Conservation (phyloP, 2,888 invertebrate genomes). For the Latrodectus hesperus region DNA sequence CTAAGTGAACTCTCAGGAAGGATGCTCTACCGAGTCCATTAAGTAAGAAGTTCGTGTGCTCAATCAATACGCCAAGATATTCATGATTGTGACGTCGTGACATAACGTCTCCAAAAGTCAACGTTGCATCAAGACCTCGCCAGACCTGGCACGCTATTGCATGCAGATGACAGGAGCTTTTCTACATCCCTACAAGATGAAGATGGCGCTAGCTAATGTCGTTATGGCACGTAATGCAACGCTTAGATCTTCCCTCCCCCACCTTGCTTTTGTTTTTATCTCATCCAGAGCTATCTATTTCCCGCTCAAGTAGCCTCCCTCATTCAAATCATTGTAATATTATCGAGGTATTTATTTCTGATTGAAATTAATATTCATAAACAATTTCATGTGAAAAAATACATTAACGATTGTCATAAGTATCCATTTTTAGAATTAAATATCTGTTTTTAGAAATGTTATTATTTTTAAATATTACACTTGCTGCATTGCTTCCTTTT, state of each 20-base stretch:
- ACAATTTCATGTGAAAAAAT: no score
- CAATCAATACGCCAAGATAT: constrained; percentile 41
- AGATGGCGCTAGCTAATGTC: constrained; percentile 30
- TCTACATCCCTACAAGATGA: constrained; percentile 21
- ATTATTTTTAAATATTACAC: no score
- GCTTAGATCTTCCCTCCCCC: constrained; percentile 26
- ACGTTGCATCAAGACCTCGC: background rate
- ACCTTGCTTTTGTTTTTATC: background rate
- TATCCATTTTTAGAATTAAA: no score
- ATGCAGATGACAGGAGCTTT: constrained; percentile 32
- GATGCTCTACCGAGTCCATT: constrained; percentile 30
- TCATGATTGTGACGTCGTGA: constrained; percentile 45
- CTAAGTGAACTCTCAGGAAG: constrained; percentile 34
- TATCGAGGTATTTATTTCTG: no score
- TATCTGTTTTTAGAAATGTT: no score
- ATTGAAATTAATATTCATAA: no score
- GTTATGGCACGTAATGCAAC: constrained; percentile 32
- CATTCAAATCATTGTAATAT: no score
- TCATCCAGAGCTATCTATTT: no score
- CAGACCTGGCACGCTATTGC: constrained; percentile 38
- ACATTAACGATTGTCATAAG: no score
- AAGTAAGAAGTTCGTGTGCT: constrained; percentile 29
- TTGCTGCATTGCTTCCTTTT: no score
- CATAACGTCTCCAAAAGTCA: constrained; percentile 50
- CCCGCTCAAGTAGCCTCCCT: no score